phyloP scores from a whole-genome alignment of 2,113 vertebrate species.

The Pelmatolapia mariae region DNA sequence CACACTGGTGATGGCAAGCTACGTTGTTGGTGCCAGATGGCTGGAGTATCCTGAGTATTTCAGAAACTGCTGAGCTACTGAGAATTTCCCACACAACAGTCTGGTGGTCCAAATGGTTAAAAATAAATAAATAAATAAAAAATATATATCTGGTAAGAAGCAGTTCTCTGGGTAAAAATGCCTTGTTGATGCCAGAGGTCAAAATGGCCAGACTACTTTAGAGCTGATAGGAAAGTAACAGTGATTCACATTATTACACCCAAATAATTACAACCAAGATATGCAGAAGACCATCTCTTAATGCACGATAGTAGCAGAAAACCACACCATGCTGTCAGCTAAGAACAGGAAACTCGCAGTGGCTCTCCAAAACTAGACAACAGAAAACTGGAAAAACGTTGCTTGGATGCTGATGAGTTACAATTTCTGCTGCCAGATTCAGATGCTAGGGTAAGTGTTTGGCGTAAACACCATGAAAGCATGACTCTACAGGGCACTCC shows the following conservation, averaged over 20 bases:
- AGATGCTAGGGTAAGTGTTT: accelerated
- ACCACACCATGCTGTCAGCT: not conserved
- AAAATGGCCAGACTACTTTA: not conserved
- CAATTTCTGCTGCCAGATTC: not conserved
- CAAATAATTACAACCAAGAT: not conserved
- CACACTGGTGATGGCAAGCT: too few species aligned
- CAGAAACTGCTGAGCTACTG: not conserved
- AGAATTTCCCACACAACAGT: not conserved
- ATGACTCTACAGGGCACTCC: not conserved
- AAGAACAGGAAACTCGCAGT: not conserved
- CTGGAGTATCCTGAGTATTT: not conserved
- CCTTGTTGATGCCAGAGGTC: not conserved
- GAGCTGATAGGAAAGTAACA: not conserved
- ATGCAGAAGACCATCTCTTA: not conserved
- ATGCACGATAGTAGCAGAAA: not conserved
- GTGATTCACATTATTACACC: not conserved
- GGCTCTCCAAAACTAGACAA: not conserved
- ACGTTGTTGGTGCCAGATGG: not conserved
- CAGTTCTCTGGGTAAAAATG: not conserved
- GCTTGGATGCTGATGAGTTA: not conserved
- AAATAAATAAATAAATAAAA: not conserved
- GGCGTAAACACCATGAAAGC: not conserved
- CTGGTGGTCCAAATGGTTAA: not conserved
- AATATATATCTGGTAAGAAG: not conserved
- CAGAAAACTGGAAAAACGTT: not conserved